Evolutionary conservation across 1,140 invertebrate genomes (phyloP), one percentile per base, ranked within the genome.

Genomic region (Drosophila sechellia): DNA sequence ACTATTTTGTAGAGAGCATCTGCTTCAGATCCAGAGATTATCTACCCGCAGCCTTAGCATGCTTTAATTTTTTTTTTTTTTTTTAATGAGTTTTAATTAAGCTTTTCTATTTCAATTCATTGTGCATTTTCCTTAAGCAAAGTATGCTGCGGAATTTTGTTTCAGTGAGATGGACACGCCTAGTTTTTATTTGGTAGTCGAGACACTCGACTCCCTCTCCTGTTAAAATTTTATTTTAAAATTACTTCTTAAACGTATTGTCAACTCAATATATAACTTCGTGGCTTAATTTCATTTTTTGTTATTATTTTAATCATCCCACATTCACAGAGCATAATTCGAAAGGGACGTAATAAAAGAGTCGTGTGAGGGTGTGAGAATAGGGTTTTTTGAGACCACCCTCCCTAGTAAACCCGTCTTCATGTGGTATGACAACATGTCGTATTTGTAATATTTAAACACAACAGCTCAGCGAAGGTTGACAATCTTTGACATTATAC

Each of bases 361-460:
- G 56, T 76, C 52, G 45, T 74, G 57, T 68, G 64, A 25, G 15
- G 43, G 50, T 42, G 42, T 49, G 46, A 27, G 25, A 4, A 12
- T 25, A n/a, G 20, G 13, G 52, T 34, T 52, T 55, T 0, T 15
- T 40, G 35, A 25, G 53, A 61, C 59, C 42, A 39, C 27, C 37
- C 45, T 6, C 15, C 37, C 34, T 22, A 34, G n/a, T 17, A 25
- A 45, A 40, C 17, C 22, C 53, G 27, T 56, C 53, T 25, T 76
- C 72, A 76, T 76, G 71, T 81, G 74, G 66, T 70, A 87, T 64
- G 68, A 70, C 83, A 83, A 87, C 84, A 87, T 87, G 84, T 87
- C 83, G 83, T 87, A 87, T 87, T 89, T 89, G 83, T 87, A 87
- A 87, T 87, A 87, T 87, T 89, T 87, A 87, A 87, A 87, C 85